These are phyloP conservation scores for Silvanus unidentatus DNA, from an alignment of 2,888 invertebrate species.

Conservation along the genomic window DNA sequence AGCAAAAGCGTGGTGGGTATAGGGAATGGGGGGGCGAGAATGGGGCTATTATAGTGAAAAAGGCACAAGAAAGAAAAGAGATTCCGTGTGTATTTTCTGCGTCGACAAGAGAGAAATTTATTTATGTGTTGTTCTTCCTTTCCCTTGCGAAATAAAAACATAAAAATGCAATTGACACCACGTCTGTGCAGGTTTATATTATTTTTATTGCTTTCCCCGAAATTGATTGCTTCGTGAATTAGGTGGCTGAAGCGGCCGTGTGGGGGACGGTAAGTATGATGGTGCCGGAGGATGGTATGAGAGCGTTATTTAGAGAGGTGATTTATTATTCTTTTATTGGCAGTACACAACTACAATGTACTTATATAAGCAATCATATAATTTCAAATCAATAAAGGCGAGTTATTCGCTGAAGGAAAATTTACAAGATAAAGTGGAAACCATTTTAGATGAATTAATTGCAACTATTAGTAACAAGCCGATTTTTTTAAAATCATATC, in stretches of 20 bases:
- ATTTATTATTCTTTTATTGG: conserved; percentile 40
- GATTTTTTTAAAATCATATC: too few relatives aligned
- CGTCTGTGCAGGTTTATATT: conserved; percentile 45
- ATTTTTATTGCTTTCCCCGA: conserved; percentile 40
- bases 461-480: too few relatives aligned
- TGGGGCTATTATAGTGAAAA: too few relatives aligned
- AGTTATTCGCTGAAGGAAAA: too few relatives aligned
- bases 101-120: conserved; percentile 34
- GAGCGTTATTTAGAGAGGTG: conserved; percentile 24
- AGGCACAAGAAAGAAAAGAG: too few relatives aligned
- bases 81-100: conserved; percentile 26
- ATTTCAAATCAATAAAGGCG: too few relatives aligned
- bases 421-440: too few relatives aligned
- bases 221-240: conserved; percentile 40
- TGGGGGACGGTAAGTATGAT: conserved; percentile 18
- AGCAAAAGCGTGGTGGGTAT: too few relatives aligned
- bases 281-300: not conserved
- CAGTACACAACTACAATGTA: conserved; percentile 5
- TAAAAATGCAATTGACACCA: conserved; percentile 47
- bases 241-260: conserved; percentile 25
- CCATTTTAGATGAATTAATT: too few relatives aligned
- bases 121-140: conserved; percentile 41
- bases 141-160: conserved; percentile 39
- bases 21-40: too few relatives aligned
- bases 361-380: not conserved